phyloP scores from a whole-genome alignment of 1,140 invertebrate species.

The Hylaeus volcanicus region DNA sequence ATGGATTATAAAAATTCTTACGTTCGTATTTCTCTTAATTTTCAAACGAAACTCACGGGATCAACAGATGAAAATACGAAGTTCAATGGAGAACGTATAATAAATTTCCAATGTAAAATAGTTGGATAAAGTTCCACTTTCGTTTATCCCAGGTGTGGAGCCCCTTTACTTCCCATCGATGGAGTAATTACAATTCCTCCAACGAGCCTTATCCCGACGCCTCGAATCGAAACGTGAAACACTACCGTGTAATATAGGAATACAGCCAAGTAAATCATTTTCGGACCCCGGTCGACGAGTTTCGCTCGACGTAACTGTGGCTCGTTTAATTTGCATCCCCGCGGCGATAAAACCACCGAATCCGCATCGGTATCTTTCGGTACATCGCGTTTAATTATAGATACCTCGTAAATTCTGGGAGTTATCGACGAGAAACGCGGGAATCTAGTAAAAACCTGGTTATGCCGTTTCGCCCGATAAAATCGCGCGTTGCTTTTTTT shows the following conservation, averaged over 20 bases:
- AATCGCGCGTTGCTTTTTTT: not conserved
- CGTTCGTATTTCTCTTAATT: too few species aligned
- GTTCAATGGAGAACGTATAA: too few species aligned
- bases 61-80: too few species aligned
- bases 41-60: too few species aligned
- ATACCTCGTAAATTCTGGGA: not conserved
- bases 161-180: too few species aligned
- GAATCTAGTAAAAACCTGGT: not conserved
- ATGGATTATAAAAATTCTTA: too few species aligned
- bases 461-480: not conserved
- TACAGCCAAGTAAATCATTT: not conserved
- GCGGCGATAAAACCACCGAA: not conserved
- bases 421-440: not conserved
- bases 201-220: not conserved
- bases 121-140: too few species aligned
- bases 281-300: not conserved
- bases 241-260: not conserved
- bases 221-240: not conserved
- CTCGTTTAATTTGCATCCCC: not conserved
- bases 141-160: too few species aligned
- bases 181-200: not conserved
- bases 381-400: not conserved
- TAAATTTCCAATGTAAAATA: too few species aligned
- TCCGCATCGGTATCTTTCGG: conserved; percentile 4
- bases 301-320: not conserved